A percentile compares a stretch with the other conserved stretches of the same genome.
Evolutionary conservation across 2,797 vertebrate genomes (phyloP).

Genomic region (Cryptoprocta ferox): DNA sequence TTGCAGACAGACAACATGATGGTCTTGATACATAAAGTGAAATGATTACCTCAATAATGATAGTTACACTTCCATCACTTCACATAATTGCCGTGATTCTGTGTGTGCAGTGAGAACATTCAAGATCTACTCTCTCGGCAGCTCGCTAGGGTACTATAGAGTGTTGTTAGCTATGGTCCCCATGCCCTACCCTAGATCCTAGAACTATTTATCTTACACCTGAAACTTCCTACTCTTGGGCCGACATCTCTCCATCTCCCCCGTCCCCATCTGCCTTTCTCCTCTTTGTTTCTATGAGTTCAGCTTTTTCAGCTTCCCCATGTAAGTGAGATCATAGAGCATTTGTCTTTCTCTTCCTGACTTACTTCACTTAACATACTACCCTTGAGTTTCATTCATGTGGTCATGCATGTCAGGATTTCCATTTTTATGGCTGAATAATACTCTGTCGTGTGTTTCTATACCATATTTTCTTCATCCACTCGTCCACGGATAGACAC

Average conservation of each 20-base stretch:
- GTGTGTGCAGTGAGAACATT: neutral
- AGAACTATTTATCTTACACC: neutral
- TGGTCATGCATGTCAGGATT: neutral
- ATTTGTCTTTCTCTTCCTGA: neutral
- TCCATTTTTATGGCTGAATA: neutral
- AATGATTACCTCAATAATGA: neutral
- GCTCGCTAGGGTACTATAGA: neutral
- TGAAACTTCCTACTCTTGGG: neutral
- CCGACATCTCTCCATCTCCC: neutral
- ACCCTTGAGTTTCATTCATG: neutral
- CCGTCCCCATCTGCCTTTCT: rapidly evolving
- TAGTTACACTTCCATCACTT: neutral
- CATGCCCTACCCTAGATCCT: neutral
- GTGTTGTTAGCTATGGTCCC: neutral
- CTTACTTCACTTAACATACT: neutral
- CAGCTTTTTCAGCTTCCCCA: neutral
- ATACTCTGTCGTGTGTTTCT: neutral
- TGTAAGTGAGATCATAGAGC: neutral
- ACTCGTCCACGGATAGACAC: neutral
- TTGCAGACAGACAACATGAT: rapidly evolving
- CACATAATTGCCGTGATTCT: neutral
- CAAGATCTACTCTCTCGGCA: neutral
- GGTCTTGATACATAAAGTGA: neutral
- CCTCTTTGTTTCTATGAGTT: neutral
- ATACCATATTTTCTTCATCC: neutral